Evolutionary conservation across 2,113 vertebrate species (phyloP).

Genomic region (Petaurus breviceps): DNA sequence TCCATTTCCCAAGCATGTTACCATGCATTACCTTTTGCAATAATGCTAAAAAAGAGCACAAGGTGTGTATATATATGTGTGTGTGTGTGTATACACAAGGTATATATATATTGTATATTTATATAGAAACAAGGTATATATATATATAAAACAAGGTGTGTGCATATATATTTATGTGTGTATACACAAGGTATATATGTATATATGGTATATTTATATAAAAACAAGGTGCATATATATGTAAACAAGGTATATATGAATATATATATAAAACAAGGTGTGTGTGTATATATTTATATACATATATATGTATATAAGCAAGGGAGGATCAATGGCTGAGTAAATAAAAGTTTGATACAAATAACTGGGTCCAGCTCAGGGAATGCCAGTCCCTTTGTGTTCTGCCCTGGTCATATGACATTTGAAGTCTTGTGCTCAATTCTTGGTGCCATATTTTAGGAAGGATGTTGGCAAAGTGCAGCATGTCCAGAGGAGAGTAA

Average conservation of each 20-base stretch:
- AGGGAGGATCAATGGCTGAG: background rate
- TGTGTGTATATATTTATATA: no score
- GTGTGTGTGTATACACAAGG: no score
- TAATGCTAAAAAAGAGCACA: background rate
- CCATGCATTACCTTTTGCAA: background rate
- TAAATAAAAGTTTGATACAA: background rate
- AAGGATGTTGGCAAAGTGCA: background rate
- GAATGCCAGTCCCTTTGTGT: background rate
- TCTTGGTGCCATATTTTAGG: background rate
- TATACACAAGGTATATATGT: no score
- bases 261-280: no score
- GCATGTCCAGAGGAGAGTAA: background rate
- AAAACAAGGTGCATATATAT: no score
- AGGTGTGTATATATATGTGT: no score
- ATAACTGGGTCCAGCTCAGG: background rate
- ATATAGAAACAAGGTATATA: no score
- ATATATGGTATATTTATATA: no score
- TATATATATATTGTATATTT: no score
- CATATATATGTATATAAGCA: background rate
- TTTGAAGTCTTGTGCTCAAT: background rate
- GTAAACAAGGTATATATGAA: no score
- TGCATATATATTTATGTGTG: no score
- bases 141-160: no score
- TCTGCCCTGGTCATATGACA: background rate
- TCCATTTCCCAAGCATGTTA: background rate